Conservation (phyloP, 2,797 vertebrate species). For the Poecilia wingei region DNA sequence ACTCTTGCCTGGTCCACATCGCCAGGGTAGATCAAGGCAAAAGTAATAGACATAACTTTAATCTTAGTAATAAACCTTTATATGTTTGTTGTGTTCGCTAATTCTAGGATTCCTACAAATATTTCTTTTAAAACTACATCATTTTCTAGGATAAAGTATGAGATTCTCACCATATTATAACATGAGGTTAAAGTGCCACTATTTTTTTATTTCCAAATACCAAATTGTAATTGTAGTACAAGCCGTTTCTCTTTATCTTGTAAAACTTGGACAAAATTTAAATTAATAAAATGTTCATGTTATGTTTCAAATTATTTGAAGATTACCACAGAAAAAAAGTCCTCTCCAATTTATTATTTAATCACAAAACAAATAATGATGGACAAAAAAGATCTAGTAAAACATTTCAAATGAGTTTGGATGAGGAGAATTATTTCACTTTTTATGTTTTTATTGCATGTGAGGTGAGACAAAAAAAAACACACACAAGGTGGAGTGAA, state of each 20-base stretch:
- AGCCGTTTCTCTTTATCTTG: background rate
- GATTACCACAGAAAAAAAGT: background rate
- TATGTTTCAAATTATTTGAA: background rate
- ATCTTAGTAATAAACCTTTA: constrained; percentile 12
- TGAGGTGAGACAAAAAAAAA: background rate
- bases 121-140: background rate
- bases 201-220: background rate
- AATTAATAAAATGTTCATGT: background rate
- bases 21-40: constrained; percentile 79
- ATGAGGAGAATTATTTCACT: background rate
- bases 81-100: background rate
- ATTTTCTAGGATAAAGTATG: background rate
- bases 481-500: background rate
- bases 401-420: background rate
- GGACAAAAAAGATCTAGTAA: background rate
- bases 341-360: background rate
- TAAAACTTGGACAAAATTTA: background rate
- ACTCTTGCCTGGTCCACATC: constrained; percentile 86
- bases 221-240: background rate
- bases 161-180: background rate
- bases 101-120: background rate
- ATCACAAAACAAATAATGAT: background rate
- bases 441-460: background rate
- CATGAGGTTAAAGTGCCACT: background rate
- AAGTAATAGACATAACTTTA: constrained; percentile 78